phyloP scores from a whole-genome alignment of 2,113 vertebrate species.

The Saccopteryx bilineata region DNA sequence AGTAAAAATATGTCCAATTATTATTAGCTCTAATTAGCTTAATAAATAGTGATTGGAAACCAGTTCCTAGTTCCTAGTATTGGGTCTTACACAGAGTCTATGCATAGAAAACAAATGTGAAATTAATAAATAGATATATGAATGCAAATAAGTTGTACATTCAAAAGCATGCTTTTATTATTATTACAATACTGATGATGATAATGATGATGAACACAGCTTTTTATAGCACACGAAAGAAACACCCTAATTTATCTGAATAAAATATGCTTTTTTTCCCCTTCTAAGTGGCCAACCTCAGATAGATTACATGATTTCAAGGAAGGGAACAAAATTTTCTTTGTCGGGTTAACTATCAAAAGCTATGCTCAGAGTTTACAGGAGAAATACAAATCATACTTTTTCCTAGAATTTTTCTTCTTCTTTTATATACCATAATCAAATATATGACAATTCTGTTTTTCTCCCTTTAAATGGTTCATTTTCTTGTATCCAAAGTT shows the following conservation, averaged over 20 bases:
- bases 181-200: not conserved
- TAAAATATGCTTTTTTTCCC: not conserved
- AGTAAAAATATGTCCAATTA: not conserved
- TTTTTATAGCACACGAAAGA: not conserved
- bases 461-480: conserved; percentile 7
- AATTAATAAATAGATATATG: not conserved
- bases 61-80: not conserved
- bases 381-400: not conserved
- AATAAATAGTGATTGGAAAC: not conserved
- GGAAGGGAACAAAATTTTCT: not conserved
- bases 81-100: not conserved
- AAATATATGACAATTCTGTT: conserved; percentile 4
- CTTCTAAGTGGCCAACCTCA: not conserved
- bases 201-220: not conserved
- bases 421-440: conserved; percentile 2
- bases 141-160: not conserved
- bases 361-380: not conserved
- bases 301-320: not conserved
- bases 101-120: not conserved
- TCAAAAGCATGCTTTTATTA: not conserved
- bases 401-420: conserved; percentile 17
- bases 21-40: not conserved
- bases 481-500: not conserved
- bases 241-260: not conserved
- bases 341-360: conserved; percentile 24